Base-by-base conservation (phyloP, 2,113 vertebrate species). In the Pteruthius melanotis region DNA sequence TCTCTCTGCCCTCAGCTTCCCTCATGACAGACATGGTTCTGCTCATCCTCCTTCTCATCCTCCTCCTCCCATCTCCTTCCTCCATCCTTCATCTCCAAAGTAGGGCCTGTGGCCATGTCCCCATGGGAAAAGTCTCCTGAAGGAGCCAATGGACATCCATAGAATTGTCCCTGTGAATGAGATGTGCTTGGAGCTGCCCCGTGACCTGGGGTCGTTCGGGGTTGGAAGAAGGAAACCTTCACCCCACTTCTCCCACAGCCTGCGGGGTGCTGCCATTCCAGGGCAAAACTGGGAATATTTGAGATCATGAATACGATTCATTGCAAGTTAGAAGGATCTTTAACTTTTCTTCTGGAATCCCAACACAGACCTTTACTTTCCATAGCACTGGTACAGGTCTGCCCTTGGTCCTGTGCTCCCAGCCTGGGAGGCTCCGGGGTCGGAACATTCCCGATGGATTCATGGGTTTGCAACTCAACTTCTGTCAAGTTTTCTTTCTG, bases 331-430 rank as follows among this genome's bases (percentile, higher is more conserved):
- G n/a, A 70, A 57, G 37, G 42, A 12, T 28, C 20, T 77, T 83
- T 22, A 1, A 3, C 24, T 54, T 59, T 30, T 3, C 6, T 37
- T 5, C 50, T 17, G 8, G 44, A 33, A 45, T 50, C n/a, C 9
- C 31, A 69, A 3, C 53, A 15, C 57, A 10, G n/a, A 44, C 60
- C 66, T 64, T 37, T 7, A 4, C 7, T 61, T 64, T 5, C 35
- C 30, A 2, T 14, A 1, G 2, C 4, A 0, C 0, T 8, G 6
- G 10, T 4, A 0, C 0, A 8, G 79, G 9, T 31, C 54, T 83
- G 86, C 1, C 3, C 30, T 20, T 17, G 17, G 27, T 65, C 1
- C 8, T 1, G 27, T 56, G 56, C 88, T 27, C 0, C 15, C 80
- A 33, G 0, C 11, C 65, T 24, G 50, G 47, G 56, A 31, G 64